Base-by-base conservation (phyloP, 2,113 vertebrate species). In the Phodopus roborovskii region DNA sequence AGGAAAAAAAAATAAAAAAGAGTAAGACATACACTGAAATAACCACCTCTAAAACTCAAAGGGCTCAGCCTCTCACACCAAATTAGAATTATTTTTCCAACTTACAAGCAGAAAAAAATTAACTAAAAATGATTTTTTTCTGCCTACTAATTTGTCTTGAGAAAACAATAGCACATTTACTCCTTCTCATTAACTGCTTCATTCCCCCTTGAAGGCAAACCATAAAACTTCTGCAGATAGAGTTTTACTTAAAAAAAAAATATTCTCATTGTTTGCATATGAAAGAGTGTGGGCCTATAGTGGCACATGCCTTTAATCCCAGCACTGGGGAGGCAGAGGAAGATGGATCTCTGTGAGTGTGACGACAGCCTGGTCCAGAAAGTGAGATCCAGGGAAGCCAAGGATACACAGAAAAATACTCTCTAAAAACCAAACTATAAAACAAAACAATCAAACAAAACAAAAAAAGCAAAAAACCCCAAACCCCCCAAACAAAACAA, bases 171-270 rank as follows among this genome's bases (percentile, higher is more conserved):
- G 42, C 12, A 33, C 6, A 48, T 30, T 75, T 53, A 24, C 53
- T 64, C 45, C 2, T 36, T 13, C 56, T 66, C 26, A 24, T 0
- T 0, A 30, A 45, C 1, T 71, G 33, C 45, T 73, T 91, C 8
- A 7, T 7, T 48, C 28, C 42, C 33, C 68, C 68, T 15, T 36
- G 33, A 70, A 17, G 33, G 33, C 48, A 53, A 96, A 89, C 93
- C 30, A 5, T 74, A 97, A 96, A 24, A 97, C 82, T 88, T 96
- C 78, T 73, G 81, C 36, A 79, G 96, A 97, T 88, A 96, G 95
- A 89, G 22, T 82, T 96, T 96, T 89, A 85, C 26, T 20, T 95
- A 92, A 88, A 87, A 95, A 94, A 88, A 94, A 94, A n/a, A 6
- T 78, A 33, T 39, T 90, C 62, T 28, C 2, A 33, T 5, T 12